Evolutionary conservation across 2,888 invertebrate species (phyloP).

Genomic region (Sesia bembeciformis): DNA sequence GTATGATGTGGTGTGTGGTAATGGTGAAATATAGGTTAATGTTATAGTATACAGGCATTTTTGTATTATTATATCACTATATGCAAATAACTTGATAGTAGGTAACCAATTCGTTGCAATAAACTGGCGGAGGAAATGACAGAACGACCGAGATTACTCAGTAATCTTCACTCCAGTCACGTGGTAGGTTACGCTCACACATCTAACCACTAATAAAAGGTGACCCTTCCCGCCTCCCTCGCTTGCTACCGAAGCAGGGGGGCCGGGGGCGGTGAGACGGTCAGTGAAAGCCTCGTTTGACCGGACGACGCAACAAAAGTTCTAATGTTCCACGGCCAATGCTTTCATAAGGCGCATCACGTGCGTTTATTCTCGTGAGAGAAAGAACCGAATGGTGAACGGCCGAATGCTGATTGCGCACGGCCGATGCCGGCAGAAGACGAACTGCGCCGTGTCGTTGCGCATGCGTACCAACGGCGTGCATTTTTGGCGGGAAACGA

Average conservation of each 20-base stretch:
- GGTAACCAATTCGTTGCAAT: too few species aligned
- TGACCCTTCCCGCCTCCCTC: not conserved
- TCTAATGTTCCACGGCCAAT: constrained; percentile 37
- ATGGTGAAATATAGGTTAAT: too few species aligned
- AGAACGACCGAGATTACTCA: not conserved
- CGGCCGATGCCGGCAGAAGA: constrained; percentile 36
- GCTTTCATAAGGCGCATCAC: constrained; percentile 52
- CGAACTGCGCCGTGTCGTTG: constrained; percentile 44
- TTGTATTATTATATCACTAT: too few species aligned
- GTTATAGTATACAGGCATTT: too few species aligned
- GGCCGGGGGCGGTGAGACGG: not conserved
- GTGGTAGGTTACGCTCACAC: not conserved
- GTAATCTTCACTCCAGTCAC: not conserved
- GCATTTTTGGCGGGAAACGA: constrained; percentile 38
- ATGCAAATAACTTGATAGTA: too few species aligned
- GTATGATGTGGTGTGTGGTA: too few species aligned
- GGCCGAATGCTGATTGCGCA: constrained; percentile 12
- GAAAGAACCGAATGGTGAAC: constrained; percentile 43
- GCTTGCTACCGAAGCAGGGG: not conserved
- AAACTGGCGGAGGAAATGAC: not conserved
- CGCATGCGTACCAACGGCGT: constrained; percentile 34
- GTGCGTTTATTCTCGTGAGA: constrained; percentile 40
- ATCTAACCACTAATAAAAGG: not conserved
- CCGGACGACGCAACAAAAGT: constrained; percentile 18
- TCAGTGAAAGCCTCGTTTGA: constrained; percentile 3